Evolutionary conservation across 2,888 invertebrate species (phyloP), one percentile per base, ranked within the genome.

Genomic region (Celastrina argiolus): DNA sequence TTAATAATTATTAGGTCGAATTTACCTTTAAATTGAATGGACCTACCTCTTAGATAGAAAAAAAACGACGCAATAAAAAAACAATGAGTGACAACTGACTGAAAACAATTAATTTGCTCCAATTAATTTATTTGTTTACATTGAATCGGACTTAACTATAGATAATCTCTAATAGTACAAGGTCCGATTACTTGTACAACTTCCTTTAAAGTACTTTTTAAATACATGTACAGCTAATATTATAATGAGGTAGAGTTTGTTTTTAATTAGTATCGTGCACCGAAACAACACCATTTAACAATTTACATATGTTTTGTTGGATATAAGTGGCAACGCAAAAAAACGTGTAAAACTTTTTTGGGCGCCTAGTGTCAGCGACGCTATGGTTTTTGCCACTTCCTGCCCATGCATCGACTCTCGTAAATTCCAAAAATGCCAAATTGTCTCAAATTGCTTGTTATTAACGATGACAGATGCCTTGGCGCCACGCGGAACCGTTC

Each of bases 381-480:
- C 81, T 83, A 83, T 75, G 87, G 81, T 89, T 89, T 90, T 90
- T 90, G 81, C 84, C 73, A 84, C 87, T 88, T 90, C 90, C 90
- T 88, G 88, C 78, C 77, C 87, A 87, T 84, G 88, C 87, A 82
- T 84, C 85, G 83, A 83, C 83, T 81, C 78, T 59, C 75, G 74
- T 79, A 78, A 82, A 88, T 89, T 88, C 84, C 81, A 87, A 90
- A 90, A 87, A 90, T 89, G 86, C 88, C 80, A 85, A 89, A 89
- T 89, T 89, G 87, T 77, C 86, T 88, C 87, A 88, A 89, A 90
- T 90, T 89, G 89, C 88, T 87, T 84, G 84, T 88, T 90, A 87
- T 89, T 88, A 90, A 89, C 87, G 87, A 90, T 89, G 90, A 90
- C 89, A 89, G 89, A 90, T 90, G 90, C 85, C 83, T 83, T 87